Percentiles rank a stretch among this genome's conserved stretches.
Evolutionary conservation across 2,113 vertebrate genomes (phyloP).

Genomic region (Carassius gibelio): DNA sequence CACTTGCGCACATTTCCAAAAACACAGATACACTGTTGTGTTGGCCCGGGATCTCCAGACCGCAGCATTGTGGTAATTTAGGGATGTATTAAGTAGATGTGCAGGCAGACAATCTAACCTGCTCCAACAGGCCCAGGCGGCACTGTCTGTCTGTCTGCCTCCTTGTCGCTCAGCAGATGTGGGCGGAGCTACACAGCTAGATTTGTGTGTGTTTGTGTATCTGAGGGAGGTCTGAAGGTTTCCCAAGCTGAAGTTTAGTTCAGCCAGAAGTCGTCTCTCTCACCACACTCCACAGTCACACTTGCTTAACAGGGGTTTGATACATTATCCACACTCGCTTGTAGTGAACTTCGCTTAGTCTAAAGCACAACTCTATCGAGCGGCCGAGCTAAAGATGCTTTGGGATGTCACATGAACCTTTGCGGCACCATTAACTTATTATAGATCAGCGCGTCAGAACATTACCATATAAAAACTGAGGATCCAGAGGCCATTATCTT

Average conservation of each 20-base stretch:
- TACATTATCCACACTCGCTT: constrained; percentile 18
- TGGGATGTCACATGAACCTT: constrained; percentile 36
- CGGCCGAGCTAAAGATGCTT: constrained; percentile 22
- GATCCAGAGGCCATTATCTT: constrained; percentile 34
- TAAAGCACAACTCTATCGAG: background rate
- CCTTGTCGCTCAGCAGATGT: constrained; percentile 16
- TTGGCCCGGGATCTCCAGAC: constrained; percentile 45
- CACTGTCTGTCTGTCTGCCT: constrained; percentile 32
- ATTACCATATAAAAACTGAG: constrained; percentile 44
- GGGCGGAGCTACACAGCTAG: background rate
- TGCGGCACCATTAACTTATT: constrained; percentile 44
- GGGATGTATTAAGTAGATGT: constrained; percentile 58
- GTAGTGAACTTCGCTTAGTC: constrained; percentile 4
- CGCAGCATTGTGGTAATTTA: constrained; percentile 56
- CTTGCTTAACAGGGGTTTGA: constrained; percentile 14
- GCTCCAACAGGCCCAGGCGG: constrained; percentile 46
- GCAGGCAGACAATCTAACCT: constrained; percentile 52
- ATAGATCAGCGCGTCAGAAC: constrained; percentile 33
- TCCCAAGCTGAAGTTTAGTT: constrained; percentile 38
- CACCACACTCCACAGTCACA: background rate
- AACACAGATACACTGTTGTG: background rate
- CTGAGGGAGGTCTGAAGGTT: constrained; percentile 10
- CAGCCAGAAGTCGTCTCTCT: constrained; percentile 41
- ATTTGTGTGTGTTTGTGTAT: background rate
- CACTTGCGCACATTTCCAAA: constrained; percentile 7